Evolutionary conservation across 2,797 vertebrate species (phyloP).

Genomic region (Sebastes cheni): DNA sequence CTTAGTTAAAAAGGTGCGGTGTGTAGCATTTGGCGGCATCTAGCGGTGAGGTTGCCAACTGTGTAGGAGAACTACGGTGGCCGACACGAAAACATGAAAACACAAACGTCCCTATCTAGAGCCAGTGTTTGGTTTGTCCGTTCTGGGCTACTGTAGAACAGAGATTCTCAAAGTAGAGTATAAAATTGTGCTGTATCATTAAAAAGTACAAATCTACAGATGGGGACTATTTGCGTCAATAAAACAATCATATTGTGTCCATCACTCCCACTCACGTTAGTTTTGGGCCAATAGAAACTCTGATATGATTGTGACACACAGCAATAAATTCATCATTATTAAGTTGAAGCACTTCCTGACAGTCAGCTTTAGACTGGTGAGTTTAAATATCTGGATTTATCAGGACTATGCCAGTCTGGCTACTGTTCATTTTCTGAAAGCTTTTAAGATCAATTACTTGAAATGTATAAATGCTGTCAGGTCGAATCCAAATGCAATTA

Average conservation of each 20-base stretch:
- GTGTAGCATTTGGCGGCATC: background rate
- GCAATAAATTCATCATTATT: background rate
- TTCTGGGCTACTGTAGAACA: no score
- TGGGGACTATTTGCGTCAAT: background rate
- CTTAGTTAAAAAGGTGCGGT: conserved; percentile 28
- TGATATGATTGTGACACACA: background rate
- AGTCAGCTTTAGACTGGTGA: no score
- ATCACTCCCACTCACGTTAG: background rate
- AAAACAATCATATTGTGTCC: background rate
- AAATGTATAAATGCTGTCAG: background rate
- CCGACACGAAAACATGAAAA: no score
- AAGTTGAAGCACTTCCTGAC: background rate
- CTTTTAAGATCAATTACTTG: no score
- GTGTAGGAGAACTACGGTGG: no score
- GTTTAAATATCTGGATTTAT: background rate
- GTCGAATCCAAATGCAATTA: background rate
- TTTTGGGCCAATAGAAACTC: background rate
- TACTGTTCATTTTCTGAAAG: background rate
- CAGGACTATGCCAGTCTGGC: background rate
- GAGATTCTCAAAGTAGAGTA: background rate
- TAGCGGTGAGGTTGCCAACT: no score
- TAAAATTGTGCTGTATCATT: background rate
- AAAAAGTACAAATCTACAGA: background rate
- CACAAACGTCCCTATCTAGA: no score
- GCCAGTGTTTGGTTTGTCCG: no score